Evolutionary conservation across 1,140 invertebrate species (phyloP), one percentile per base, ranked within the genome.

Genomic region (Bilobella aurantiaca): DNA sequence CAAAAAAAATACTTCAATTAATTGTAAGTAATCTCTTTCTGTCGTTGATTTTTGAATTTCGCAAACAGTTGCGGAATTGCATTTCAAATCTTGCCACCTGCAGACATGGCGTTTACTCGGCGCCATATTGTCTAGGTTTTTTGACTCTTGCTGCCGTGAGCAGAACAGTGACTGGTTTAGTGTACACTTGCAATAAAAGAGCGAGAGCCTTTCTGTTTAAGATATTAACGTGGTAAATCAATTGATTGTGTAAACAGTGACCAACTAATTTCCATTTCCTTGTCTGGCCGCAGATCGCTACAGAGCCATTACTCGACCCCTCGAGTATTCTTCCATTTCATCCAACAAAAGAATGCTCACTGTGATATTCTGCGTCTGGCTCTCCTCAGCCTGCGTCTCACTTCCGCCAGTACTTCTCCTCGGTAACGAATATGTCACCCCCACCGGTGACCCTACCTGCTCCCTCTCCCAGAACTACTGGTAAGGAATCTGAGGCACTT

Each of bases 291-390:
- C 34, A 30, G 91, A 93, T 77, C 79, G 90, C 57, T 94, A 91
- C 77, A 89, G 89, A 76, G 91, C 92, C 25, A 95, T 96, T 58
- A 93, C 90, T 8, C 90, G 91, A 74, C 91, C 91, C 8, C 78
- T 96, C 63, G 88, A 93, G 74, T 92, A 94, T 76, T 89, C 89
- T 8, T 88, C 91, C 2, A 90, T 90, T 75, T 82, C 91, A 62
- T 92, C 90, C 1, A 89, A 89, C 0, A 82, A 83, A 57, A 82
- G 91, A 53, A 93, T 93, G 85, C 84, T 89, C 64, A 78, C 87
- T 46, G 91, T 90, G 75, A 88, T 95, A 53, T 83, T 86, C 46
- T 78, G 90, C n/a, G 91, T 95, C 31, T 96, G 93, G 93, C 78
- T 91, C 68, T 85, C 86, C 32, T 90, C 91, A 0, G 89, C 89